Evolutionary conservation across 1,140 invertebrate species (phyloP).

Genomic region (Stegodyphus dumicola): DNA sequence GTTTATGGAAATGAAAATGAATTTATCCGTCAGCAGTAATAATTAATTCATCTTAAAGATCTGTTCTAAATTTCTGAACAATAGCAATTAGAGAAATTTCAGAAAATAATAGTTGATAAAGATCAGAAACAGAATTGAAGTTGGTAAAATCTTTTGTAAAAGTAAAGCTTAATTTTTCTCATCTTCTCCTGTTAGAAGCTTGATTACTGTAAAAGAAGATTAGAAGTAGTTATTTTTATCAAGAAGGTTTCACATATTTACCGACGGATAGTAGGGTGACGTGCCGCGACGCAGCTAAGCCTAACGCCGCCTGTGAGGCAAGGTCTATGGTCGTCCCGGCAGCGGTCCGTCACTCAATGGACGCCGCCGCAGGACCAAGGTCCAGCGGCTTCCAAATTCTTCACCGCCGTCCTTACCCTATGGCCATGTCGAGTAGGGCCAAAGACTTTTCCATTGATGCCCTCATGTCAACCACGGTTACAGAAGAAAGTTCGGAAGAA

Average conservation of each 20-base stretch:
- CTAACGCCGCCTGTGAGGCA: conserved; percentile 28
- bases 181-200: too few relatives aligned
- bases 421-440: conserved; percentile 52
- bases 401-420: conserved; percentile 19
- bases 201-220: background rate
- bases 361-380: conserved; percentile 53
- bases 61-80: too few relatives aligned
- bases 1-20: too few relatives aligned
- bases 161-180: too few relatives aligned
- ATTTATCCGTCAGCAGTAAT: too few relatives aligned
- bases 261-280: background rate
- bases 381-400: conserved; percentile 46
- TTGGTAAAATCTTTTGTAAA: too few relatives aligned
- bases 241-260: background rate
- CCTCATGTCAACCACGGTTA: conserved; percentile 38
- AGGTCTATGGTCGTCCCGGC: conserved; percentile 54
- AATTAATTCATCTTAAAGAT: background rate
- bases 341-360: conserved; percentile 38
- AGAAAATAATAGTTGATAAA: too few relatives aligned
- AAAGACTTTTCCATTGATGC: conserved; percentile 60
- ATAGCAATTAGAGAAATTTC: too few relatives aligned
- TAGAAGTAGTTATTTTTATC: background rate
- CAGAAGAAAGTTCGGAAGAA: conserved; percentile 51
- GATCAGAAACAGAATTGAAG: too few relatives aligned
- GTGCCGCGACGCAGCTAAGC: conserved; percentile 39